Conservation (phyloP, 2,888 invertebrate species). For the Xanthia icteritia region DNA sequence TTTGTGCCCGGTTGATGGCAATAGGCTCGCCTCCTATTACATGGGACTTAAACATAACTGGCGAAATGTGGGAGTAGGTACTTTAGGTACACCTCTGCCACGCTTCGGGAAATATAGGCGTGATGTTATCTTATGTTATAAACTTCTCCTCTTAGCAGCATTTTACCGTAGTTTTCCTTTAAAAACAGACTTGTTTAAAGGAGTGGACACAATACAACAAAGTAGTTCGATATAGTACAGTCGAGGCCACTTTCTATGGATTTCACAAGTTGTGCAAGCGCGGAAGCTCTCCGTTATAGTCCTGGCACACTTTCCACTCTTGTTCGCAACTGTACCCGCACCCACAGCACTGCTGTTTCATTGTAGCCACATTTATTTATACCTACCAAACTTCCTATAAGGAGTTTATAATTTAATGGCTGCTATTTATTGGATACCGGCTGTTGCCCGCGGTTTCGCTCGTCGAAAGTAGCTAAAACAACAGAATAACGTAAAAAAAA, state of each 20-base stretch:
- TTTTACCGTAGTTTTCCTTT: background rate
- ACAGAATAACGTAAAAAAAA: too few species aligned
- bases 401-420: constrained; percentile 40
- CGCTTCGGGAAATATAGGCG: too few species aligned
- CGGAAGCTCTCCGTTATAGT: constrained; percentile 66
- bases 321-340: constrained; percentile 60
- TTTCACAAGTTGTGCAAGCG: constrained; percentile 65
- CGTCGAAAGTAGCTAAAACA: background rate
- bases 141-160: too few species aligned
- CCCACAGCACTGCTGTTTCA: constrained; percentile 39
- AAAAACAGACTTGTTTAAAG: background rate
- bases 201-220: constrained; percentile 26
- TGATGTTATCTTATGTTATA: too few species aligned
- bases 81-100: too few species aligned
- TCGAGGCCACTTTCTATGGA: constrained; percentile 72
- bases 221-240: constrained; percentile 40
- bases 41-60: too few species aligned
- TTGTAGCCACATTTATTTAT: constrained; percentile 34
- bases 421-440: constrained; percentile 4
- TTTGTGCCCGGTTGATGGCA: too few species aligned
- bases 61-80: too few species aligned
- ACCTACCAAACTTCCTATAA: constrained; percentile 23
- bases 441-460: constrained; percentile 1
- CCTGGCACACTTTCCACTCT: constrained; percentile 82
- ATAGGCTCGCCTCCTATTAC: too few species aligned